A percentile compares a stretch with the other conserved stretches of the same genome.
Conservation (phyloP, 2,797 vertebrate species). For the Fratercula arctica region DNA sequence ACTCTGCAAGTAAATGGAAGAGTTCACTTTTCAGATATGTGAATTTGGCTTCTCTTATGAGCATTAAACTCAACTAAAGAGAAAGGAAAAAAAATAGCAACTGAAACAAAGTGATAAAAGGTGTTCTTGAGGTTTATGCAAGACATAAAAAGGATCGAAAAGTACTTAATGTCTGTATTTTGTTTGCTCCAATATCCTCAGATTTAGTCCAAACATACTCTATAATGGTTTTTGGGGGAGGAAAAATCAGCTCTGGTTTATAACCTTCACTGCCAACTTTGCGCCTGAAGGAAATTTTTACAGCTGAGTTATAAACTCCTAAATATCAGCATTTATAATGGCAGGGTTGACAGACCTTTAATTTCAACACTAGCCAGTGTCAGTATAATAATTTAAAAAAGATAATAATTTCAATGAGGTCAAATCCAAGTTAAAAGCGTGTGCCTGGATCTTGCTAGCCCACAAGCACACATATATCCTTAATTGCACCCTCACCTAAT, state of each 20-base stretch:
- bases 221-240: neutral
- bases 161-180: neutral
- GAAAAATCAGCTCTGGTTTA: conserved; percentile 35
- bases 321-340: conserved; percentile 44
- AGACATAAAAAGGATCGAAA: conserved; percentile 17
- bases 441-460: neutral
- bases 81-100: neutral
- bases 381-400: conserved; percentile 43
- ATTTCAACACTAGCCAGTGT: conserved; percentile 44
- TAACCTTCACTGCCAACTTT: conserved; percentile 18
- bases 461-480: neutral
- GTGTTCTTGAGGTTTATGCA: neutral
- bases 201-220: neutral
- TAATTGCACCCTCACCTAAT: conserved; percentile 34
- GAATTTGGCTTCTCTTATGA: neutral
- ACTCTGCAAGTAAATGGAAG: neutral
- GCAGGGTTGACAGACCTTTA: conserved; percentile 29
- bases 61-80: neutral
- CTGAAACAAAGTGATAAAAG: conserved; percentile 7
- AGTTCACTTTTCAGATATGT: neutral
- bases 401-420: conserved; percentile 45
- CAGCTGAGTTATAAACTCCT: conserved; percentile 63
- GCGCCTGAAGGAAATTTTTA: conserved; percentile 60
- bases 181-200: neutral
- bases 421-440: conserved; percentile 34